Conservation (phyloP, 1,140 invertebrate species). For the Drosophila arizonae region DNA sequence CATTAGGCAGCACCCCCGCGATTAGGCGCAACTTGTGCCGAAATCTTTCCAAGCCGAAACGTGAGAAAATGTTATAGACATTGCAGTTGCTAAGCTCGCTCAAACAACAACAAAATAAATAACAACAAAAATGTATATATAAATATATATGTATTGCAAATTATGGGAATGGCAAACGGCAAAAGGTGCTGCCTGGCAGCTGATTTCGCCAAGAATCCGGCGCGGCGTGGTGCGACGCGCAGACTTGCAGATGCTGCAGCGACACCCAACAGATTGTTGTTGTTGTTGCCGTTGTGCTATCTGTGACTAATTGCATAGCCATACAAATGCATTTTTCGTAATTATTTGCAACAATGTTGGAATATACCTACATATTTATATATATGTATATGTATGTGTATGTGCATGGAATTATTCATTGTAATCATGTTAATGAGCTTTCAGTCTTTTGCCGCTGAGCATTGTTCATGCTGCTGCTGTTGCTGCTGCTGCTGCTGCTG, state of each 20-base stretch:
- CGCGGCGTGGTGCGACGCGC: conserved; percentile 41
- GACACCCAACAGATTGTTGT: conserved; percentile 10
- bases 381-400: conserved; percentile 9
- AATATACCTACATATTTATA: conserved; percentile 46
- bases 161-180: conserved; percentile 70
- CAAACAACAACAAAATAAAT: conserved; percentile 40
- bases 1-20: conserved; percentile 70
- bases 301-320: conserved; percentile 78
- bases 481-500: conserved; percentile 62
- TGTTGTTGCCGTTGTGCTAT: conserved; percentile 37
- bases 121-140: conserved; percentile 51
- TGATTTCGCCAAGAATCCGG: conserved; percentile 65
- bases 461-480: conserved; percentile 52
- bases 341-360: conserved; percentile 66
- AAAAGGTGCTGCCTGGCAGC: conserved; percentile 17
- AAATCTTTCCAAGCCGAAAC: conserved; percentile 75
- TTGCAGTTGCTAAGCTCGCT: conserved; percentile 25
- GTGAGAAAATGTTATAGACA: conserved; percentile 77
- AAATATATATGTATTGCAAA: conserved; percentile 57
- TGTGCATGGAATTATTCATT: conserved; percentile 67
- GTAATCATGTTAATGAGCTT: conserved; percentile 77
- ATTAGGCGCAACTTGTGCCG: conserved; percentile 73
- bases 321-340: conserved; percentile 80
- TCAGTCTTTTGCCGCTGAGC: conserved; percentile 18
- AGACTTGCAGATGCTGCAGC: conserved; percentile 65